Evolutionary conservation across 1,140 invertebrate species (phyloP).

Genomic region (Scaptomyza hsui): DNA sequence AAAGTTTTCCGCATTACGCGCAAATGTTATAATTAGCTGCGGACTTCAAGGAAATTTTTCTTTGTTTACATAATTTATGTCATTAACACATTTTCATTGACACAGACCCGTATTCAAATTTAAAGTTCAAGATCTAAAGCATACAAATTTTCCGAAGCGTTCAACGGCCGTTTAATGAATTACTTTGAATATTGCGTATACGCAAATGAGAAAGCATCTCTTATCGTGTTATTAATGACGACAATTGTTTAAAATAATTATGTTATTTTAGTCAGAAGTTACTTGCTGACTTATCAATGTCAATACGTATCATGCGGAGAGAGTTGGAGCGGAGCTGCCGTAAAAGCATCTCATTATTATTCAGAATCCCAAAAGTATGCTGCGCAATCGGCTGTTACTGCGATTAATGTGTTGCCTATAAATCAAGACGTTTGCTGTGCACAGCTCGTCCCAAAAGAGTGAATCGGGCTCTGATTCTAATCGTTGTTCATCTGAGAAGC

Average conservation of each 20-base stretch:
- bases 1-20: neutral
- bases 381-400: constrained; percentile 36
- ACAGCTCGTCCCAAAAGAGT: constrained; percentile 23
- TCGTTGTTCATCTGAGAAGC: neutral
- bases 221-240: constrained; percentile 53
- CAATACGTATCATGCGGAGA: constrained; percentile 54
- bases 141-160: neutral
- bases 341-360: constrained; percentile 2
- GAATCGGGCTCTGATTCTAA: neutral
- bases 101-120: constrained; percentile 13
- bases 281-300: constrained; percentile 60
- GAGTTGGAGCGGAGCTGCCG: constrained; percentile 10
- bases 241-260: constrained; percentile 71
- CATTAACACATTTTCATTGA: constrained; percentile 11
- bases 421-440: constrained; percentile 48
- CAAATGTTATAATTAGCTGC: constrained; percentile 21
- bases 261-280: constrained; percentile 58
- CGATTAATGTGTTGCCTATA: constrained; percentile 68
- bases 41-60: neutral
- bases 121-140: neutral
- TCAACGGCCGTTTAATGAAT: constrained; percentile 1
- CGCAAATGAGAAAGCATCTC: constrained; percentile 6
- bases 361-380: constrained; percentile 61
- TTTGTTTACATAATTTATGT: constrained; percentile 9
- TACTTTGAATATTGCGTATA: neutral